phyloP scores from a whole-genome alignment of 2,113 vertebrate genomes.

The Notarius quadriscutis region DNA sequence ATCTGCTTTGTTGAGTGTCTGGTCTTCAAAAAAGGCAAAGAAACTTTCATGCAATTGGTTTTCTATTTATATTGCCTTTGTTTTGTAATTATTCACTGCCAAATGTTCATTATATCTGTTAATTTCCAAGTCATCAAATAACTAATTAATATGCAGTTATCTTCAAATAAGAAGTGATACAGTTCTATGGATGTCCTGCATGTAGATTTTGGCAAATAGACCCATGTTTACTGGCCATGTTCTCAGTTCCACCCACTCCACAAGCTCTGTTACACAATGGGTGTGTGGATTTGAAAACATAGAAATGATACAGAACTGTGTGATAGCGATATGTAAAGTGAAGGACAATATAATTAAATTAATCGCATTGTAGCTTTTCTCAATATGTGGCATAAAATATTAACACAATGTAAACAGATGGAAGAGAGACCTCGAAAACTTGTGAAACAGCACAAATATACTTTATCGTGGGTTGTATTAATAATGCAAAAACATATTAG shows the following conservation, averaged over 20 bases:
- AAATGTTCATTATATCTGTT: not conserved
- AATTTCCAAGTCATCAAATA: not conserved
- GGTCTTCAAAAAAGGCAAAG: not conserved
- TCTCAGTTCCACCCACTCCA: conserved; percentile 12
- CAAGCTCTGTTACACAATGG: conserved; percentile 12
- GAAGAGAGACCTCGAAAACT: not conserved
- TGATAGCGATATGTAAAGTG: not conserved
- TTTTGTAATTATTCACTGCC: conserved; percentile 9
- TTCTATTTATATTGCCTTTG: not conserved
- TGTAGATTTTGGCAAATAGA: not conserved
- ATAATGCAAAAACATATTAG: not conserved
- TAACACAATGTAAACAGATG: conserved; percentile 4
- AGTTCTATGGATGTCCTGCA: conserved; percentile 5
- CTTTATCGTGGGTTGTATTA: not conserved
- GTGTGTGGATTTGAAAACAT: conserved; percentile 23
- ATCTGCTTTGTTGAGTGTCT: not conserved
- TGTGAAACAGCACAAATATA: not conserved
- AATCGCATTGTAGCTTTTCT: conserved; percentile 1
- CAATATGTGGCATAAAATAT: not conserved
- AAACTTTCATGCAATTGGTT: conserved; percentile 2
- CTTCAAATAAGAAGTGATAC: not conserved
- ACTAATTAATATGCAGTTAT: not conserved
- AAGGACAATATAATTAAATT: not conserved
- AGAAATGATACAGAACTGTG: not conserved
- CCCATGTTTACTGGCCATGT: not conserved